Conservation (phyloP, 2,113 vertebrate species). For the Melanostigma gelatinosum region DNA sequence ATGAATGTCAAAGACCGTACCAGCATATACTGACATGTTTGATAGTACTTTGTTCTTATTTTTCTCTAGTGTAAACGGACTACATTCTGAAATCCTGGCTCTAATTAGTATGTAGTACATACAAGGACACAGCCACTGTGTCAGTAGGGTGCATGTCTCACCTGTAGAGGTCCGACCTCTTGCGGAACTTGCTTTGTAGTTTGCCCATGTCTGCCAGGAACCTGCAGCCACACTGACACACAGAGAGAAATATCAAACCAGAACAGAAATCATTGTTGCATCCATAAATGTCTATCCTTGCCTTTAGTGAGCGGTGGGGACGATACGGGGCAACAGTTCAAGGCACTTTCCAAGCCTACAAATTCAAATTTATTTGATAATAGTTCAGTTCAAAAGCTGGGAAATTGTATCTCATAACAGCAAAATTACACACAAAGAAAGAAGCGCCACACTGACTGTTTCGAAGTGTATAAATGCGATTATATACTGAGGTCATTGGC, state of each 20-base stretch:
- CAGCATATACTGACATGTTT: neutral
- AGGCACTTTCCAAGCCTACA: neutral
- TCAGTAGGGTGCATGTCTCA: slow-evolving; percentile 53
- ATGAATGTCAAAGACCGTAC: neutral
- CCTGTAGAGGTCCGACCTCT: slow-evolving; percentile 88
- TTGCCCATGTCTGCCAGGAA: slow-evolving; percentile 87
- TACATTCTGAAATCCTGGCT: neutral
- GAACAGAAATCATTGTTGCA: neutral
- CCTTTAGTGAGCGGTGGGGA: neutral
- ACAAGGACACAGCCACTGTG: neutral
- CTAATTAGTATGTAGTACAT: neutral
- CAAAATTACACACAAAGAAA: neutral
- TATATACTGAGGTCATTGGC: neutral
- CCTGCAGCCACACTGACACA: slow-evolving; percentile 45
- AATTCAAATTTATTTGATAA: neutral
- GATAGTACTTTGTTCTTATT: neutral
- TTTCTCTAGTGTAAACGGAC: neutral
- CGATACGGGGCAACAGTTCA: neutral
- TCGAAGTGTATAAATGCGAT: neutral
- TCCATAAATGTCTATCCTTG: neutral
- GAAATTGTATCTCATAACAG: neutral
- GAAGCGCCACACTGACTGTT: neutral
- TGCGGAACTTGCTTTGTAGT: slow-evolving; percentile 91
- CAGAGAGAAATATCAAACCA: neutral
- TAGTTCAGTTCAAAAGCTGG: neutral